Conservation (phyloP, 2,113 vertebrate species). For the Rhombomys opimus region DNA sequence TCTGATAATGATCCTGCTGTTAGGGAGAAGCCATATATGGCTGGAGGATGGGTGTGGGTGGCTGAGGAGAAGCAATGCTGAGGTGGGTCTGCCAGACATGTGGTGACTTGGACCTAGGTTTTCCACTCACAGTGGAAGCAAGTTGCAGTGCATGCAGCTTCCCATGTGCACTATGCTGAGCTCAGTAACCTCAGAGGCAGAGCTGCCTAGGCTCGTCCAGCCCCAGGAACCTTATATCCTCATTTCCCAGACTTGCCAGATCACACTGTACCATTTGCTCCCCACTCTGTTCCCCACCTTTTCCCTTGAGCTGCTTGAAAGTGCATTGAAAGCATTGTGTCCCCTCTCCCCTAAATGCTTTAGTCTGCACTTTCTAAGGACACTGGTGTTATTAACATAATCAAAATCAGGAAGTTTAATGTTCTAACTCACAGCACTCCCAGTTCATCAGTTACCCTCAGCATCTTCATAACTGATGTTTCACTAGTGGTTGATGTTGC, state of each 20-base stretch:
- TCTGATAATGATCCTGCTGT: background rate
- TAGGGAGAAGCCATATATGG: background rate
- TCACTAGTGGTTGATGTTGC: background rate
- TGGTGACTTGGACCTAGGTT: background rate
- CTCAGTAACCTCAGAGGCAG: background rate
- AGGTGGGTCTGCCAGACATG: background rate
- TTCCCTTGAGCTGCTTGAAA: background rate
- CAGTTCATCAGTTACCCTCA: background rate
- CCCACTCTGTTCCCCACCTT: background rate
- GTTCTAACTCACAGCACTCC: background rate
- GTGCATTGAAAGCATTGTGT: background rate
- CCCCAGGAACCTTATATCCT: background rate
- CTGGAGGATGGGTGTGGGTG: background rate
- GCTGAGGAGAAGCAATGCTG: background rate
- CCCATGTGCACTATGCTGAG: background rate
- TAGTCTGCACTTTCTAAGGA: slow-evolving; percentile 29
- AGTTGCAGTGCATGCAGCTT: background rate
- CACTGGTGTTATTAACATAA: background rate
- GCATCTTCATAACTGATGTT: background rate
- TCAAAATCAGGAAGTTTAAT: slow-evolving; percentile 8
- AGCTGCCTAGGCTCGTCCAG: too few species aligned
- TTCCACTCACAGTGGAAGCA: background rate
- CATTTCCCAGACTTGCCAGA: background rate
- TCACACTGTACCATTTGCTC: background rate
- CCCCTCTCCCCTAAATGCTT: background rate